These are phyloP conservation scores for Phlogophora meticulosa DNA, from an alignment of 2,888 invertebrate species.

Conservation along the genomic window DNA sequence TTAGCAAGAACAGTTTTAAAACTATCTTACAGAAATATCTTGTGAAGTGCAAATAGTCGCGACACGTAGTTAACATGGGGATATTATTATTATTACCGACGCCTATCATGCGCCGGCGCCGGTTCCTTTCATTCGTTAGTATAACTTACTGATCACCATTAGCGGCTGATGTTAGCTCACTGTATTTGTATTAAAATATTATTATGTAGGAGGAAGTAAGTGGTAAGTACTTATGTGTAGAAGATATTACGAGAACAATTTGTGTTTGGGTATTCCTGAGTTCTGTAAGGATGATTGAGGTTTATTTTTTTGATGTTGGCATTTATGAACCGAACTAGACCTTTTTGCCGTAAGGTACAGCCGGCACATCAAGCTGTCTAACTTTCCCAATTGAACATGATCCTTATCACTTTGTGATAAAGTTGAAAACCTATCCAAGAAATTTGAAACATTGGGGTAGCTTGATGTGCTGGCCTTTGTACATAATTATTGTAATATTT, in stretches of 20 bases:
- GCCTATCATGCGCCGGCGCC: background rate
- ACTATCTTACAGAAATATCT: constrained; percentile 20
- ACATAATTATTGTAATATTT: too few species aligned
- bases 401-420: too few species aligned
- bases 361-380: too few species aligned
- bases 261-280: background rate
- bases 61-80: constrained; percentile 15
- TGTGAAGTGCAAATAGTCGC: constrained; percentile 31
- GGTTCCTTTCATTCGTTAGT: constrained; percentile 2
- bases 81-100: constrained; percentile 24
- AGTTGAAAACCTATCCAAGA: too few species aligned
- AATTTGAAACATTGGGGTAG: too few species aligned
- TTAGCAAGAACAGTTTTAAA: constrained; percentile 18
- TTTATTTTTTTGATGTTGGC: background rate
- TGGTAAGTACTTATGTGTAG: background rate
- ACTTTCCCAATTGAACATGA: too few species aligned
- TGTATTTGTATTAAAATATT: background rate
- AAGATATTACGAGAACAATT: background rate
- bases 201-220: background rate
- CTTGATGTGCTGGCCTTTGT: too few species aligned
- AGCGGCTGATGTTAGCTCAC: background rate
- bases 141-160: background rate
- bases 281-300: background rate
- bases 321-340: too few species aligned
- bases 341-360: too few species aligned